Evolutionary conservation across 2,797 vertebrate species (phyloP).

Genomic region (Lacerta viridis): DNA sequence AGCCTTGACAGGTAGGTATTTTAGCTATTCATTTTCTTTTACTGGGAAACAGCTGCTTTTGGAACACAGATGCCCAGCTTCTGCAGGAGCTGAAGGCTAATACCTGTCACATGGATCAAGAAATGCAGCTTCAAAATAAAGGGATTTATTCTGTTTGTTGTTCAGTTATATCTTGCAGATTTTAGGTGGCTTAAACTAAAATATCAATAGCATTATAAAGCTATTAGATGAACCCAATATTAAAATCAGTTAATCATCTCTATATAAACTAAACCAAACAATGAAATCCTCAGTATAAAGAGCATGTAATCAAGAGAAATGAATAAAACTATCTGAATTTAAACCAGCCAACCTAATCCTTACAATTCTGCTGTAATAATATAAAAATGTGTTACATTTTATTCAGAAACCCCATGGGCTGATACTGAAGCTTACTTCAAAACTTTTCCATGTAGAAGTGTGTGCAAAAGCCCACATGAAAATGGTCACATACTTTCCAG

Average conservation of each 20-base stretch:
- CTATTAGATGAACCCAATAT: conserved; percentile 13
- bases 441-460: not conserved
- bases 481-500: not conserved
- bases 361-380: conserved; percentile 7
- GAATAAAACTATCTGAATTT: conserved; percentile 18
- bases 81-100: conserved; percentile 2
- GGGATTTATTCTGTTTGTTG: conserved; percentile 16
- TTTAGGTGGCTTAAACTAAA: conserved; percentile 9
- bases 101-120: not conserved
- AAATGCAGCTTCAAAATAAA: conserved; percentile 17
- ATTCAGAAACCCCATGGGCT: not conserved
- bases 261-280: not conserved
- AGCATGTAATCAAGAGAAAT: conserved; percentile 4
- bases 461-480: not conserved
- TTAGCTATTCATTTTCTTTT: conserved; percentile 14
- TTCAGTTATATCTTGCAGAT: not conserved
- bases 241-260: conserved; percentile 24
- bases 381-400: conserved; percentile 1
- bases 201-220: conserved; percentile 13
- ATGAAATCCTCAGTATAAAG: not conserved
- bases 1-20: not conserved
- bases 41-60: not conserved
- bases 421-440: not conserved
- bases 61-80: not conserved
- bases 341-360: conserved; percentile 11